A percentile compares a stretch with the other conserved stretches of the same genome.
phyloP scores from a whole-genome alignment of 2,113 vertebrate genomes.

The Chaetodon auriga region DNA sequence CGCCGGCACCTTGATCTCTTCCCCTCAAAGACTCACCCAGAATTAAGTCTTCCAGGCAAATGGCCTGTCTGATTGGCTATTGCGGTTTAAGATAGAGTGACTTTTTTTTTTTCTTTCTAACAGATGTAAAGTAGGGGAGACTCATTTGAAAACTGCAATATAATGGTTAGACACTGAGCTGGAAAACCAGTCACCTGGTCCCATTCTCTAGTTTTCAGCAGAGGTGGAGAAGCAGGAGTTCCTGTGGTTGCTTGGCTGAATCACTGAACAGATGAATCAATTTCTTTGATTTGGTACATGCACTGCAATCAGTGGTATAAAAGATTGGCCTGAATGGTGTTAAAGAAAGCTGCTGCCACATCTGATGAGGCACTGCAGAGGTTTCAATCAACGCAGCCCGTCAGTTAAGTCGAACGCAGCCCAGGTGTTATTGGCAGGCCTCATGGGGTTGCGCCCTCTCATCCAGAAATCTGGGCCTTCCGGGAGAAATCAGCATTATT shows the following conservation, averaged over 20 bases:
- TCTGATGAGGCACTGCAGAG: conserved; percentile 25
- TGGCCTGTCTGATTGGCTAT: conserved; percentile 36
- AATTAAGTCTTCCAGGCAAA: conserved; percentile 57
- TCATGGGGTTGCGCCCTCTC: too few relatives aligned
- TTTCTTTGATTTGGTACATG: conserved; percentile 48
- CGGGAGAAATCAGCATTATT: too few relatives aligned
- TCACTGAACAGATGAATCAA: conserved; percentile 19
- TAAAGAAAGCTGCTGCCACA: conserved; percentile 23
- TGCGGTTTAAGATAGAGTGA: conserved; percentile 13
- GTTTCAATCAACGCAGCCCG: conserved; percentile 35
- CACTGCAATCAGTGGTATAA: conserved; percentile 39
- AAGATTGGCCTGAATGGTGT: conserved; percentile 15
- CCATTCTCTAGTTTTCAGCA: not conserved
- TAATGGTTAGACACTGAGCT: conserved; percentile 10
- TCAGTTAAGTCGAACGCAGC: not conserved
- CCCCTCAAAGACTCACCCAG: conserved; percentile 40
- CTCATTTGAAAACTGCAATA: not conserved
- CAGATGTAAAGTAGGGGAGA: conserved; percentile 29
- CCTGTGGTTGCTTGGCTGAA: conserved; percentile 1
- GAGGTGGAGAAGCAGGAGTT: conserved; percentile 19
- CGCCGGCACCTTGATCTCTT: conserved; percentile 57
- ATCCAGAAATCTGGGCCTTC: too few relatives aligned
- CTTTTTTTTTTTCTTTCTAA: not conserved
- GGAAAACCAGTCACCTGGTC: conserved; percentile 6
- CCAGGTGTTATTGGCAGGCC: too few relatives aligned